Evolutionary conservation across 1,140 invertebrate species (phyloP), one percentile per base, ranked within the genome.

Genomic region (Microplitis mediator): DNA sequence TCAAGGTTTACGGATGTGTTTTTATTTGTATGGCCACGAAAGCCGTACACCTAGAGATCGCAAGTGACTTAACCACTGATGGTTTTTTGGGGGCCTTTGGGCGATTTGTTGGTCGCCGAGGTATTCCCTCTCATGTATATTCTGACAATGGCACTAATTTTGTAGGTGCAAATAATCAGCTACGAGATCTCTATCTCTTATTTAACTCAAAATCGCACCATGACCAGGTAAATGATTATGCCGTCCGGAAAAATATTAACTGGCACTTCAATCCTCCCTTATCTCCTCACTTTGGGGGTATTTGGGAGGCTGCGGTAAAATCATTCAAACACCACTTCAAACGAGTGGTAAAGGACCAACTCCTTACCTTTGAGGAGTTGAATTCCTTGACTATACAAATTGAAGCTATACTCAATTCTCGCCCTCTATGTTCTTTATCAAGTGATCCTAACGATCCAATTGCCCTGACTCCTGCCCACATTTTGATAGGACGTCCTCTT

Each of bases 401-500:
- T 6, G 79, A 80, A 71, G 68, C 74, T 14, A 65, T 68, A 39
- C 65, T 82, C 1, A 81, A 81, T 69, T 79, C 76, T 9, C n/a
- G 79, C 14, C 78, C 80, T 1, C 51, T 79, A 0, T 69, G 63
- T 23, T 23, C 69, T 9, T 34, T 80, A 14, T 76, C 75, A 3
- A 36, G 52, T 5, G 72, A 79, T 63, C 70, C 75, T 3, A 61
- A 69, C 34, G 77, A 80, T 52, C 66, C 70, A 11, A 35, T 31
- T 8, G 63, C 39, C 4, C 71, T 80, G 0, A 78, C 80, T 16
- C 80, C 81, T 34, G 78, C 71, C 13, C 80, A 83, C 69, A 81
- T 82, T 54, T 69, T 83, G 8, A 81, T 79, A 67, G 81, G 81
- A n/a, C n/a, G n/a, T n/a, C n/a, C n/a, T n/a, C n/a, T n/a, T n/a